Conservation (phyloP, 2,888 invertebrate species). For the Noctuana brunneofusca region DNA sequence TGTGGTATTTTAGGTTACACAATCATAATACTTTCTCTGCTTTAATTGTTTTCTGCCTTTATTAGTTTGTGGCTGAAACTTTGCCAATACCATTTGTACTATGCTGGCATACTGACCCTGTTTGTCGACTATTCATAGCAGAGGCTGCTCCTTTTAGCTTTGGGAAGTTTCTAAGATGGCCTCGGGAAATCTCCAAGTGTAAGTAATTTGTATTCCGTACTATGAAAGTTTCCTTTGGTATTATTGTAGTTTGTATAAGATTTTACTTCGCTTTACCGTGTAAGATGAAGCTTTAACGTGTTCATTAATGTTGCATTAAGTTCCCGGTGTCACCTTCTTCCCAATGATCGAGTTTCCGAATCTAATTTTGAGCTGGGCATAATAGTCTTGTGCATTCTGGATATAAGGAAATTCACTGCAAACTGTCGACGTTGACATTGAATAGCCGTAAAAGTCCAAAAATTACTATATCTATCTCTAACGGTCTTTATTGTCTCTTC, state of each 20-base stretch:
- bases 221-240: background rate
- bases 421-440: too few relatives aligned
- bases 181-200: background rate
- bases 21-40: background rate
- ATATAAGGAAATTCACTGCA: too few relatives aligned
- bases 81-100: conserved; percentile 18
- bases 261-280: background rate
- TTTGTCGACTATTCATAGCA: conserved; percentile 24
- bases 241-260: background rate
- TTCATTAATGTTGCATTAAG: too few relatives aligned
- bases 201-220: conserved; percentile 18
- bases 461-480: too few relatives aligned
- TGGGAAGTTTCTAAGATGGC: conserved; percentile 20
- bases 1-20: background rate
- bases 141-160: conserved; percentile 28
- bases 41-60: conserved; percentile 9
- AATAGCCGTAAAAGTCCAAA: too few relatives aligned
- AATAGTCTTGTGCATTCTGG: too few relatives aligned
- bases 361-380: too few relatives aligned
- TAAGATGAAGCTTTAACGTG: background rate
- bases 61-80: conserved; percentile 24
- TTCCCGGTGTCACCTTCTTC: too few relatives aligned
- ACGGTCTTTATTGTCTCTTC: too few relatives aligned
- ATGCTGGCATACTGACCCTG: conserved; percentile 17
- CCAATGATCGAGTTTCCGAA: too few relatives aligned